Conservation (phyloP, 2,797 vertebrate species). For the Diceros bicornis region DNA sequence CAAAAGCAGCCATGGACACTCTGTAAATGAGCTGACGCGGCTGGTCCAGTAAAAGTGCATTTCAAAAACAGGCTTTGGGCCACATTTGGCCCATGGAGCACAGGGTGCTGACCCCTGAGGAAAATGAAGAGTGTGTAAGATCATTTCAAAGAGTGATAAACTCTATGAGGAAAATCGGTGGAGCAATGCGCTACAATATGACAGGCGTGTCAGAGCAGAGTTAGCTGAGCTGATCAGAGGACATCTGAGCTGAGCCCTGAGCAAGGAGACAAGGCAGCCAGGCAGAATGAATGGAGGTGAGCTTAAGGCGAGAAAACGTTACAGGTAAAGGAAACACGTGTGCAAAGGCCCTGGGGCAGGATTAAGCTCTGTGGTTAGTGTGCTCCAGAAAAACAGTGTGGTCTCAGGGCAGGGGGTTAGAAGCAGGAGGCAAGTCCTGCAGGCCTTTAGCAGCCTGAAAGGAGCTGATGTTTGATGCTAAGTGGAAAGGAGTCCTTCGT, state of each 20-base stretch:
- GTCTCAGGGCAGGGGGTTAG: background rate
- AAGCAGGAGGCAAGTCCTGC: background rate
- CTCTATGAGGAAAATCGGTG: background rate
- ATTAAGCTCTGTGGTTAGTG: background rate
- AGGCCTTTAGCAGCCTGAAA: background rate
- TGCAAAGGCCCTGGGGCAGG: background rate
- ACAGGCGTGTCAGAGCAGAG: background rate
- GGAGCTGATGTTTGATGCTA: background rate
- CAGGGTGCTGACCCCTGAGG: background rate
- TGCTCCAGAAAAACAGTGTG: background rate
- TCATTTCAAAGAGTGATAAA: background rate
- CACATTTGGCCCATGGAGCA: background rate
- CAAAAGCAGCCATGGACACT: background rate
- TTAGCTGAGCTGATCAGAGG: background rate
- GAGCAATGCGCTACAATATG: no score
- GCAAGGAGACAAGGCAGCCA: background rate
- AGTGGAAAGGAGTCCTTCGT: background rate
- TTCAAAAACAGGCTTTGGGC: background rate
- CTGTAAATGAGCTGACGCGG: background rate
- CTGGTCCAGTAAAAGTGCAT: background rate
- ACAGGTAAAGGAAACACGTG: background rate
- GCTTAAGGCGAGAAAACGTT: accelerated
- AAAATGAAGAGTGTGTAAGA: background rate
- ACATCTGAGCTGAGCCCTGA: background rate
- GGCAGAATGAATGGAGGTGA: background rate